phyloP scores from a whole-genome alignment of 30 jellyfish, hydroid and myxozoan genomes.

The Clytia hemisphaerica region DNA sequence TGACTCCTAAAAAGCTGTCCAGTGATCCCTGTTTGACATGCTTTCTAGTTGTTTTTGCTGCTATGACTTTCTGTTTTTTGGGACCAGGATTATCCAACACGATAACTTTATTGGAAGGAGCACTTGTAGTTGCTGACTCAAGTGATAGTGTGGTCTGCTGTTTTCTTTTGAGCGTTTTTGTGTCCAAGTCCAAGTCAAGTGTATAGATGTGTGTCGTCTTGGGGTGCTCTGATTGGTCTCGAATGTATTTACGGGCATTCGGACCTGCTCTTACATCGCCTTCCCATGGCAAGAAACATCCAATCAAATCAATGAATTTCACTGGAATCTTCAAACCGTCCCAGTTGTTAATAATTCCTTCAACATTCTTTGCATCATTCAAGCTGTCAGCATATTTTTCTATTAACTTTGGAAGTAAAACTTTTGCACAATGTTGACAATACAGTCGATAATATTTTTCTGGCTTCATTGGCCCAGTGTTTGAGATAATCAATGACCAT shows the following conservation, averaged over 20 bases:
- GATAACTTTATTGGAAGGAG: neutral
- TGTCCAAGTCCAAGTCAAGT: neutral
- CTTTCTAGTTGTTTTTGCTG: neutral
- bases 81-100: constrained; percentile 1
- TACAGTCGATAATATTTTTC: neutral
- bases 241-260: neutral
- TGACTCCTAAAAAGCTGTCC: neutral
- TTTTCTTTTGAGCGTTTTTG: neutral
- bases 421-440: neutral
- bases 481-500: too few species aligned
- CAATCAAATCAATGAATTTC: neutral
- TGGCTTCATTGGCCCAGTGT: neutral
- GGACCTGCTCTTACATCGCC: constrained; percentile 3
- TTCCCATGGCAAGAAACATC: neutral
- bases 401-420: neutral
- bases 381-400: neutral
- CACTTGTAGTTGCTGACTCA: neutral
- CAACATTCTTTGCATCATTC: too few species aligned
- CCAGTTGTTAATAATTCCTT: neutral
- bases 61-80: neutral
- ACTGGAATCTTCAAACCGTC: neutral
- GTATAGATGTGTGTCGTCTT: neutral
- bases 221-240: constrained; percentile 1
- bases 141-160: neutral
- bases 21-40: neutral